Evolutionary conservation across 2,888 invertebrate genomes (phyloP).

Genomic region (Hedychridium roseum): DNA sequence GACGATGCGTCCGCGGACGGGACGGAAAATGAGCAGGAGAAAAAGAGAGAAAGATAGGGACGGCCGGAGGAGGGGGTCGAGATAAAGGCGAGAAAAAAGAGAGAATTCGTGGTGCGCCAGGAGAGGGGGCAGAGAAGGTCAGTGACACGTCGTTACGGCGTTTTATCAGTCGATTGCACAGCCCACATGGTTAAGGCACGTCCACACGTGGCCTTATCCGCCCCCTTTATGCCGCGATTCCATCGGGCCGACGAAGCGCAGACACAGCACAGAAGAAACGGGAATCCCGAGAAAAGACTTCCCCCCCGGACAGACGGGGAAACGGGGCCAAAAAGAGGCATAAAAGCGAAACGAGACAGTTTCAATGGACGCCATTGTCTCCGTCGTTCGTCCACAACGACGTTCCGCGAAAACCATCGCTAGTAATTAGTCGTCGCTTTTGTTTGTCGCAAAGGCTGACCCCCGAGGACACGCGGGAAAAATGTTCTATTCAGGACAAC

Average conservation of each 20-base stretch:
- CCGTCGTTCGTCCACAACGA: too few relatives aligned
- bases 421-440: too few relatives aligned
- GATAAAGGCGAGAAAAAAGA: not conserved
- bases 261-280: not conserved
- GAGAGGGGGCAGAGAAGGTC: slow-evolving; percentile 41
- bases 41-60: slow-evolving; percentile 3
- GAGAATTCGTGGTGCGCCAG: too few relatives aligned
- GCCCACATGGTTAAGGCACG: slow-evolving; percentile 37
- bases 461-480: too few relatives aligned
- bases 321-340: too few relatives aligned
- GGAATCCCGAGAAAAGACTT: not conserved
- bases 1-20: too few relatives aligned
- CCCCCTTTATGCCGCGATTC: slow-evolving; percentile 20
- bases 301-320: not conserved
- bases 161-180: slow-evolving; percentile 45
- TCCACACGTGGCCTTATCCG: slow-evolving; percentile 31
- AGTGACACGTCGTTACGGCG: slow-evolving; percentile 52
- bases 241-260: slow-evolving; percentile 7
- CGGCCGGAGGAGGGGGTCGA: not conserved
- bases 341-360: slow-evolving; percentile 1
- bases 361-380: slow-evolving; percentile 9
- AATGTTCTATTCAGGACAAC: too few relatives aligned
- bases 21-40: too few relatives aligned
- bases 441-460: too few relatives aligned
- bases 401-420: too few relatives aligned